Base-by-base conservation (phyloP, 1,140 invertebrate species). In the Scaptomyza graminum region DNA sequence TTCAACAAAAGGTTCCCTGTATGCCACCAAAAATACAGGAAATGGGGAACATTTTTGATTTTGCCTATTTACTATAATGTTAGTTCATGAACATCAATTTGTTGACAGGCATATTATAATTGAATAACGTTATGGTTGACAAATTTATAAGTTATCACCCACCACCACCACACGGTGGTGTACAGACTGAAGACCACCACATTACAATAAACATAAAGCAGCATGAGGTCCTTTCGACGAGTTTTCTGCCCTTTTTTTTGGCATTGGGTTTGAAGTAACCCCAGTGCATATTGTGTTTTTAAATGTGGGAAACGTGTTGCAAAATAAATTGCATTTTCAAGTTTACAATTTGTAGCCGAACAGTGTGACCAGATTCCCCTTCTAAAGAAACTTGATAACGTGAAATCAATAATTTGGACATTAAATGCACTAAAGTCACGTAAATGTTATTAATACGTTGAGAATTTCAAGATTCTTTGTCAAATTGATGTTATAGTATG, bases 321-420 rank as follows among this genome's bases (percentile, higher is more conserved):
- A 66, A 55, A 54, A 67, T 41, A 18, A 57, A 51, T 54, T 34
- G 47, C 50, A 64, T 28, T 60, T 39, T 60, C 9, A 0, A 72
- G 18, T 67, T 76, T 76, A 41, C 41, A 69, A 59, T 59, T 57
- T 12, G 34, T 25, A 31, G 39, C 49, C 43, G 55, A 49, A 1
- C 49, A 12, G 37, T 55, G 37, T 55, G 37, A 55, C 37, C 52
- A 55, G 3, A 6, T 1, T 9, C 15, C 43, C 25, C 12, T 15
- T 22, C 6, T 3, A n/a, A 22, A 9, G 6, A 49, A 54, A 13
- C 59, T 69, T 70, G 51, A 18, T 83, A 83, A 83, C 65, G 66
- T 22, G 44, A 83, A 83, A 84, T 83, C 80, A 79, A 84, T 84
- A 79, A 63, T 62, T 31, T 54, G 41, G 55, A 62, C 60, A 75